phyloP scores from a whole-genome alignment of 2,797 vertebrate species.

The Eurystomus glaucurus region DNA sequence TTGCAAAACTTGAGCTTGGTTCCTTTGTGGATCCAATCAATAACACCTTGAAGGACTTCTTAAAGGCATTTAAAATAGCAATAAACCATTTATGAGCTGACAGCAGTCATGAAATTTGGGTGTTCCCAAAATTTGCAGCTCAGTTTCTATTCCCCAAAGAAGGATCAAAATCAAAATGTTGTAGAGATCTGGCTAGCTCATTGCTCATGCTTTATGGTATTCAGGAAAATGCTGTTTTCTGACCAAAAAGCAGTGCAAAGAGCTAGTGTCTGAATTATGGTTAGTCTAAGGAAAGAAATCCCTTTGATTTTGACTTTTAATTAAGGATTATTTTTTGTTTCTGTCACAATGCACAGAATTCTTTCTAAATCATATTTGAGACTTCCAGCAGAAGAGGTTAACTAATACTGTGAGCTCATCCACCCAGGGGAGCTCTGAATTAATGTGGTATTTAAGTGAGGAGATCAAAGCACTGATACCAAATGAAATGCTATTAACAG shows the following conservation, averaged over 20 bases:
- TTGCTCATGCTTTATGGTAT: background rate
- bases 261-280: background rate
- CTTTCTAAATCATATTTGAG: constrained; percentile 21
- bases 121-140: background rate
- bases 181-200: background rate
- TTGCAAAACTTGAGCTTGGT: background rate
- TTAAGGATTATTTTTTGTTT: constrained; percentile 40
- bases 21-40: background rate
- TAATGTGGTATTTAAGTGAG: constrained; percentile 16
- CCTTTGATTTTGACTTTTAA: constrained; percentile 10
- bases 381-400: constrained; percentile 51
- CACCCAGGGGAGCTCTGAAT: constrained; percentile 49
- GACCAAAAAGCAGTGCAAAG: background rate
- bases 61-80: background rate
- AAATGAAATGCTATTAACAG: constrained; percentile 22
- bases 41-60: background rate
- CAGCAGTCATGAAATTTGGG: background rate
- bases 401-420: constrained; percentile 10
- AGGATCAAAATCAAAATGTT: background rate
- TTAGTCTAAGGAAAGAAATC: background rate
- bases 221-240: background rate
- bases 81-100: background rate
- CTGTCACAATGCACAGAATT: constrained; percentile 11
- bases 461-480: constrained; percentile 56
- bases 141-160: constrained; percentile 11